phyloP scores from a whole-genome alignment of 2,888 invertebrate genomes.

The Nephrotoma appendiculata region DNA sequence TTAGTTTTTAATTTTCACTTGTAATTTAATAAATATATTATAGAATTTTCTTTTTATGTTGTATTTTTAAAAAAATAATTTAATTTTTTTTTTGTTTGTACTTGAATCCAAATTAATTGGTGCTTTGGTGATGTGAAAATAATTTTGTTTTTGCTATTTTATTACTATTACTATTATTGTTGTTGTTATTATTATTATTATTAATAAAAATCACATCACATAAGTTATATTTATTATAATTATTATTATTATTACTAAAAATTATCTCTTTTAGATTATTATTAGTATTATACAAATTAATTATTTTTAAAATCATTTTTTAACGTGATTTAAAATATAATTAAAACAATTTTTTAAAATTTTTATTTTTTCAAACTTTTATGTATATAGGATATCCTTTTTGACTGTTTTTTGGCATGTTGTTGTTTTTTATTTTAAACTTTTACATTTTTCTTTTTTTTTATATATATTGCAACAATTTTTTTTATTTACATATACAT shows the following conservation, averaged over 20 bases:
- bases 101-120: slow-evolving; percentile 3
- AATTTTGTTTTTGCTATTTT: neutral
- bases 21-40: neutral
- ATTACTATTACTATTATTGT: neutral
- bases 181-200: neutral
- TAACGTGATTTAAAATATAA: neutral
- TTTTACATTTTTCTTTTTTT: neutral
- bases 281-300: neutral
- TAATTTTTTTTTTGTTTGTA: neutral
- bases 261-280: neutral
- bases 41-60: neutral
- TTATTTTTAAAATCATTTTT: neutral
- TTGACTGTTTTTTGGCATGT: neutral
- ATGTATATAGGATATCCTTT: neutral
- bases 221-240: neutral
- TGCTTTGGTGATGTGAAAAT: slow-evolving; percentile 4
- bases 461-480: neutral
- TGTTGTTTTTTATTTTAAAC: neutral
- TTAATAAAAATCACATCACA: slow-evolving; percentile 2
- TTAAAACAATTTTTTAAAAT: neutral
- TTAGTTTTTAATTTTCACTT: neutral
- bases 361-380: neutral
- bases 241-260: slow-evolving; percentile 3
- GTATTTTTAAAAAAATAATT: neutral
- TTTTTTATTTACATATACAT: neutral